Base-by-base conservation (phyloP, 2,113 vertebrate species). In the Daubentonia madagascariensis region DNA sequence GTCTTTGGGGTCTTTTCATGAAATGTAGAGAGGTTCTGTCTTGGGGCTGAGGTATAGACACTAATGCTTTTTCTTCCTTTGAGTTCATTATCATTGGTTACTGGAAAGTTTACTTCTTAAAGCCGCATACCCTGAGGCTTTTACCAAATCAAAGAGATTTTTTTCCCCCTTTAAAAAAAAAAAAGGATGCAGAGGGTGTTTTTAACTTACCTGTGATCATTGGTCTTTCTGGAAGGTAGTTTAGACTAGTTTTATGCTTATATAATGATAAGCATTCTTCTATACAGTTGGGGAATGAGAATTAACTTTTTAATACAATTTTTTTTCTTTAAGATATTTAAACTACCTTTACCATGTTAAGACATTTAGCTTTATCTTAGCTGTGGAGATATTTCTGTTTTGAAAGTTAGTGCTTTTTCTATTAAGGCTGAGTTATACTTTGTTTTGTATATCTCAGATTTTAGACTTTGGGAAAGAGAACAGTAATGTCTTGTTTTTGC, bases 401-500 rank as follows among this genome's bases (percentile, higher is more conserved):
- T 87, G 70, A 89, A 91, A 85, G 22, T 94, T 88, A 83, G 48
- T 96, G 61, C 48, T 93, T 94, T 85, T 91, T 96, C 63, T 89
- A 0, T 93, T 94, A 25, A 80, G 7, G 14, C 52, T 91, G 73
- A 95, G 40, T 76, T 93, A 43, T 61, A 70, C 18, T 95, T 96
- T 54, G 40, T 79, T 86, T 94, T 96, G 37, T 50, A 16, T 80
- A 73, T 76, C 57, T 94, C 68, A 87, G 22, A 54, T 81, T 93
- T 96, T 96, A 91, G 85, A 91, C n/a, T 94, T 92, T 88, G 48
- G 30, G 40, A 89, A 94, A 98, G 23, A 93, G 59, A 75, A 76
- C 22, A 85, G 40, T 40, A 76, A 90, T 92, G 89, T 96, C 70
- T 88, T 91, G 8, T 91, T 97, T 97, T 52, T 94, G 76, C 37